These are phyloP conservation scores for Caradrina clavipalpis DNA, from an alignment of 2,888 invertebrate species.

Conservation along the genomic window DNA sequence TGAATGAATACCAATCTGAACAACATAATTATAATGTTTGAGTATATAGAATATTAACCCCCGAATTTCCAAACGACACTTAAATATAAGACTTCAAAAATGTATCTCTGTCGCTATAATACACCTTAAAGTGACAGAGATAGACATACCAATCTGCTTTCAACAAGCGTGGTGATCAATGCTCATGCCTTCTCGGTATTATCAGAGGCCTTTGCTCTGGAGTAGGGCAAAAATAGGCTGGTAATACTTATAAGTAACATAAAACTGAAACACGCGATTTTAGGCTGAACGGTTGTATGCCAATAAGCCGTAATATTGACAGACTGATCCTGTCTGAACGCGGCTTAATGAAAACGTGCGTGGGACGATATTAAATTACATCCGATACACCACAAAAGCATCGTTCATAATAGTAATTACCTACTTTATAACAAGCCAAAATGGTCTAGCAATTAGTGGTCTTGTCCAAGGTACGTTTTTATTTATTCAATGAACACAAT, in stretches of 20 bases:
- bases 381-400: slow-evolving; percentile 18
- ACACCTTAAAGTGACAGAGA: no score
- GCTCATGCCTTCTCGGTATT: no score
- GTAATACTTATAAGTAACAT: neutral
- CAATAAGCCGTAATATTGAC: slow-evolving; percentile 26
- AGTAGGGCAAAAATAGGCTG: no score
- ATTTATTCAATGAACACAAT: no score
- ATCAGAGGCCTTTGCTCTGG: no score
- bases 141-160: no score
- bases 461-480: neutral
- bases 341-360: slow-evolving; percentile 39
- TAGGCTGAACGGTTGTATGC: neutral
- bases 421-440: slow-evolving; percentile 6
- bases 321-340: slow-evolving; percentile 28
- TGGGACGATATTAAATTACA: slow-evolving; percentile 41
- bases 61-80: no score
- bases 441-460: neutral
- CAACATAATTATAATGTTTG: neutral
- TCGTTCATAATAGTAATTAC: slow-evolving; percentile 5
- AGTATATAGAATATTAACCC: neutral
- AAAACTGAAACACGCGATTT: slow-evolving; percentile 11
- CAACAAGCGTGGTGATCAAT: no score
- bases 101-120: no score
- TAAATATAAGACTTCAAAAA: no score
- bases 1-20: neutral